Base-by-base conservation (phyloP, 2,888 invertebrate species). In the Dinocampus coccinellae region DNA sequence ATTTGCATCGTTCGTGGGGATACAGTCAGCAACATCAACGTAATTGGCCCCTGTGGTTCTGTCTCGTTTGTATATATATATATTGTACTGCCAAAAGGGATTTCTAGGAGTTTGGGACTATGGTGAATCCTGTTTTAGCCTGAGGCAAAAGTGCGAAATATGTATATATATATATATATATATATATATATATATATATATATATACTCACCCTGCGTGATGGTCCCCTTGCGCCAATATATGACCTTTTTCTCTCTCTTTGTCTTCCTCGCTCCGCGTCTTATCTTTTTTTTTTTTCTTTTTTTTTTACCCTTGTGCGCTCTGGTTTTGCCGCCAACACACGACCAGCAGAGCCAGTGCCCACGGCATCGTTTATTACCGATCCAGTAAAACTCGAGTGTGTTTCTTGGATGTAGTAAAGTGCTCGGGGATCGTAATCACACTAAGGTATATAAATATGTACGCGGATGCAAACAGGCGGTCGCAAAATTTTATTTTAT, bases 61-160 rank as follows among this genome's bases (percentile, higher is more conserved):
- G 33, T 65, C 22, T 53, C 29, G 53, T 53, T 33, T 16, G 16
- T 47, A n/a, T n/a, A 16, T 39, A 39, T 33, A 33, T 39, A 39
- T 29, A 29, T n/a, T n/a, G n/a, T n/a, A n/a, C 29, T 42, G 63
- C 85, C 83, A 82, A 82, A 71, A 85, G 85, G 85, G 84, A 85
- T 83, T 86, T 85, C 85, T 86, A 84, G 83, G 81, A 86, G 84
- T 84, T 79, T 77, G 78, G 69, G 74, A 60, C 58, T 57, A 47
- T 47, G 39, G 34, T 24, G 29, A 70, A 70, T 70, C 36, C 53
- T 39, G 52, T 65, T 58, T 33, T 66, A 36, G 60, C 70, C 20
- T n/a, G 33, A 13, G 70, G 70, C 64, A 24, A 29, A 52, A 11
- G 13, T 10, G 47, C 58, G 33, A 47, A 47, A 16, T 7, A 47